Evolutionary conservation across 1,140 invertebrate species (phyloP).

Genomic region (Scaptodrosophila lebanonensis): DNA sequence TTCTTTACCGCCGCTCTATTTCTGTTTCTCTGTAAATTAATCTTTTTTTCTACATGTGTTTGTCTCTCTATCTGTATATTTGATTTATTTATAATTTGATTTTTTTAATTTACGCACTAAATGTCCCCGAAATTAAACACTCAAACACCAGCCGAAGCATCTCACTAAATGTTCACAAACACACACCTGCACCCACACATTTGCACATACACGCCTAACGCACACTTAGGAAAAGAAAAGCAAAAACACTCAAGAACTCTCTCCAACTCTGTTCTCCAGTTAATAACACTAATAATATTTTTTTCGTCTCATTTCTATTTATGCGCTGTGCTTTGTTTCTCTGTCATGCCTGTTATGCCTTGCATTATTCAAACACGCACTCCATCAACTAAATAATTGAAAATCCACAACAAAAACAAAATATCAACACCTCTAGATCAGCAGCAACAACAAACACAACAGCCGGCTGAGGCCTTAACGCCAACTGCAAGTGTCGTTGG

Average conservation of each 20-base stretch:
- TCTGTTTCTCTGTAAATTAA: slow-evolving; percentile 13
- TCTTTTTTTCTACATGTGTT: slow-evolving; percentile 1
- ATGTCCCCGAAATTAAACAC: slow-evolving; percentile 43
- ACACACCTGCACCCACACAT: slow-evolving; percentile 6
- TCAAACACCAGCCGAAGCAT: slow-evolving; percentile 60
- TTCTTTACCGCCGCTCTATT: background rate
- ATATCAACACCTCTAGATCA: too few species aligned
- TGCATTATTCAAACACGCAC: slow-evolving; percentile 11
- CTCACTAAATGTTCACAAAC: slow-evolving; percentile 1
- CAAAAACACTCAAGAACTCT: slow-evolving; percentile 15
- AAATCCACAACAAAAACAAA: slow-evolving; percentile 55
- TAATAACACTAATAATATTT: background rate
- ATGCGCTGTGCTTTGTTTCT: too few species aligned
- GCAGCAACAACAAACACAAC: slow-evolving; percentile 19
- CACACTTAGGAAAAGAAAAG: slow-evolving; percentile 4
- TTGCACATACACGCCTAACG: slow-evolving; percentile 4
- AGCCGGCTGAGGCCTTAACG: slow-evolving; percentile 50
- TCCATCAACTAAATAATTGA: slow-evolving; percentile 38
- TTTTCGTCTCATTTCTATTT: slow-evolving; percentile 5
- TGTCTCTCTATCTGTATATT: slow-evolving; percentile 10
- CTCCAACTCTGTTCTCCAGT: slow-evolving; percentile 8
- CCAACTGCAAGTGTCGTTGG: slow-evolving; percentile 37
- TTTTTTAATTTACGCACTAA: slow-evolving; percentile 20
- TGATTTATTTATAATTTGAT: slow-evolving; percentile 4
- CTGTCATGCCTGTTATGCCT: slow-evolving; percentile 13